These are phyloP conservation scores for Venusia cambrica DNA, from an alignment of 2,888 invertebrate species.

Conservation along the genomic window DNA sequence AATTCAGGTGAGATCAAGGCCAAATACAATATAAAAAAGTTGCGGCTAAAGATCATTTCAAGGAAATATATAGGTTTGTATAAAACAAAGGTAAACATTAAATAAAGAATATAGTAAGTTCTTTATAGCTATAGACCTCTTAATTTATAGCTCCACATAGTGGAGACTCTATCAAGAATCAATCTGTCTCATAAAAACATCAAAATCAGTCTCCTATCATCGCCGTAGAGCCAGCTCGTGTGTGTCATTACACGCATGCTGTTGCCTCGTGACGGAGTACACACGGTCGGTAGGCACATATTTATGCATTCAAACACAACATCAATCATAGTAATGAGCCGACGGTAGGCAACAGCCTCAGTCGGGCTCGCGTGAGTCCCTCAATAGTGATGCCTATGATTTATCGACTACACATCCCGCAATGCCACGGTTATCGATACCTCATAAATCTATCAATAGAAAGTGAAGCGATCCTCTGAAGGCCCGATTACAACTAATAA, in stretches of 20 bases:
- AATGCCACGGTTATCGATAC: conserved; percentile 33
- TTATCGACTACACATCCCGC: conserved; percentile 36
- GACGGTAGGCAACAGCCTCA: conserved; percentile 48
- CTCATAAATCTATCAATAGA: conserved; percentile 33
- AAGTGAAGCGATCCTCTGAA: conserved; percentile 27
- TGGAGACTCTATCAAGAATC: too few species aligned
- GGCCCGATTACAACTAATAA: conserved; percentile 32
- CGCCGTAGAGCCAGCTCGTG: conserved; percentile 25
- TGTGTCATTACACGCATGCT: conserved; percentile 48
- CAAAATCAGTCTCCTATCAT: conserved; percentile 13
- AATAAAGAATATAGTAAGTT: too few species aligned
- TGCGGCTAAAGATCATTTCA: too few species aligned
- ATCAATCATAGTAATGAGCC: conserved; percentile 79
- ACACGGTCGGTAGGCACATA: conserved; percentile 57
- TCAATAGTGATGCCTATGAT: conserved; percentile 49
- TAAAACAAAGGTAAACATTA: too few species aligned
- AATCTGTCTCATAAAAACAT: conserved; percentile 6
- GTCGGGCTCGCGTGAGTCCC: conserved; percentile 44
- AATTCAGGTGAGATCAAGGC: too few species aligned
- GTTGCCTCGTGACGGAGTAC: conserved; percentile 56
- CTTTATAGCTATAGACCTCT: too few species aligned
- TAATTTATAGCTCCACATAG: too few species aligned
- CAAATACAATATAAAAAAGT: too few species aligned
- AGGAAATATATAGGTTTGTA: too few species aligned
- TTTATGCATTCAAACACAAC: conserved; percentile 70